These are phyloP conservation scores for Rhyacophila brunnea DNA, from an alignment of 1,140 invertebrate species.

Conservation along the genomic window DNA sequence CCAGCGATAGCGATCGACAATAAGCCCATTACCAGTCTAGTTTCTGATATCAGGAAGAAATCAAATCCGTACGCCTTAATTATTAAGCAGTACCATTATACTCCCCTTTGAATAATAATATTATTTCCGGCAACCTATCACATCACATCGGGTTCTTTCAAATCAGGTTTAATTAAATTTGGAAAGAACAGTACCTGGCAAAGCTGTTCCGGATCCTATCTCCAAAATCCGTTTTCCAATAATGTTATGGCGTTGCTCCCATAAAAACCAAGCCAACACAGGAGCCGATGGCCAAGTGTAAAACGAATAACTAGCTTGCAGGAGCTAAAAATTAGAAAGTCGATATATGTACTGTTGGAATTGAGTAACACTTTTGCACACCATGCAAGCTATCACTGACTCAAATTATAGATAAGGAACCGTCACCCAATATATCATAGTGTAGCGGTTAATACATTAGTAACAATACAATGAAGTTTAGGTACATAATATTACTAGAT, in stretches of 20 bases:
- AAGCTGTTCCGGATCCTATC: slow-evolving; percentile 87
- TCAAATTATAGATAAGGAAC: slow-evolving; percentile 17
- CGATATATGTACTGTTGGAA: slow-evolving; percentile 16
- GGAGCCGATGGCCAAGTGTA: slow-evolving; percentile 94
- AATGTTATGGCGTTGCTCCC: slow-evolving; percentile 74
- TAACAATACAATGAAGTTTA: too few relatives aligned
- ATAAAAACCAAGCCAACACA: slow-evolving; percentile 87
- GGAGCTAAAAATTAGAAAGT: slow-evolving; percentile 57
- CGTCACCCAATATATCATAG: not conserved
- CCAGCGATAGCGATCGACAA: too few relatives aligned
- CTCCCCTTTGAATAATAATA: too few relatives aligned
- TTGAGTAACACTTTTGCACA: not conserved
- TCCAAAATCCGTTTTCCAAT: slow-evolving; percentile 74
- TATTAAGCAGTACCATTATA: too few relatives aligned
- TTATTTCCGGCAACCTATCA: too few relatives aligned
- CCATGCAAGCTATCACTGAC: slow-evolving; percentile 21
- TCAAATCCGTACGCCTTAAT: too few relatives aligned
- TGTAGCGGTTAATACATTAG: too few relatives aligned
- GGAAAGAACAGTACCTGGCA: slow-evolving; percentile 67
- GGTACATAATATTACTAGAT: too few relatives aligned
- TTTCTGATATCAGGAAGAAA: too few relatives aligned
- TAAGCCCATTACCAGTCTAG: too few relatives aligned
- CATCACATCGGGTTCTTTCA: too few relatives aligned
- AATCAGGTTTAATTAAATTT: too few relatives aligned
- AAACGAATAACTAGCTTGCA: slow-evolving; percentile 87